These are phyloP conservation scores for Chondrilla cf. caribensis DNA, from an alignment of 37 sponge, comb jelly and placozoan genomes.

Conservation along the genomic window DNA sequence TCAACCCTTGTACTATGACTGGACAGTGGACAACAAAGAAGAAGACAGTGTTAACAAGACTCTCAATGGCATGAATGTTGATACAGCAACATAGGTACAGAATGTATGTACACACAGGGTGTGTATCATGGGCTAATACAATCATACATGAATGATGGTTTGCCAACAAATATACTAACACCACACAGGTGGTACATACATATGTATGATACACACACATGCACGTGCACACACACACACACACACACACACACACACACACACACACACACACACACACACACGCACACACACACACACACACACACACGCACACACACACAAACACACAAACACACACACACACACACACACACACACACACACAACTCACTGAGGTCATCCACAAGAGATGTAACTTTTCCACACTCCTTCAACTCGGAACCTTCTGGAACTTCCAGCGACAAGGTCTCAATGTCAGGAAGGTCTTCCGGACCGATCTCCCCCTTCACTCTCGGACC, in stretches of 20 bases:
- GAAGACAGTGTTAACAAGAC: too few relatives aligned
- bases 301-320: background rate
- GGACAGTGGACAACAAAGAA: too few relatives aligned
- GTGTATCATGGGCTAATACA: too few relatives aligned
- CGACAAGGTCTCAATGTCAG: background rate
- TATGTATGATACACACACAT: background rate
- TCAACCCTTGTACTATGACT: conserved; percentile 1
- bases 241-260: background rate
- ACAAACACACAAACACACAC: background rate
- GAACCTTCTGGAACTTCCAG: background rate
- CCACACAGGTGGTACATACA: too few relatives aligned
- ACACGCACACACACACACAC: background rate
- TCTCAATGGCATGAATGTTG: too few relatives aligned
- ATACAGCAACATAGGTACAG: too few relatives aligned
- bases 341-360: background rate
- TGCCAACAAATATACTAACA: too few relatives aligned
- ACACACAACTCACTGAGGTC: conserved; percentile 8
- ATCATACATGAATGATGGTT: too few relatives aligned
- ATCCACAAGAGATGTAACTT: conserved; percentile 3
- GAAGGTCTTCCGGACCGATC: background rate
- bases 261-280: background rate
- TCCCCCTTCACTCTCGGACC: conserved; percentile 19
- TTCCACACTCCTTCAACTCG: background rate
- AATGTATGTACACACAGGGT: too few relatives aligned
- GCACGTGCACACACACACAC: background rate